Evolutionary conservation across 2,797 vertebrate species (phyloP), one percentile per base, ranked within the genome.

Genomic region (Pseudopleuronectes americanus): DNA sequence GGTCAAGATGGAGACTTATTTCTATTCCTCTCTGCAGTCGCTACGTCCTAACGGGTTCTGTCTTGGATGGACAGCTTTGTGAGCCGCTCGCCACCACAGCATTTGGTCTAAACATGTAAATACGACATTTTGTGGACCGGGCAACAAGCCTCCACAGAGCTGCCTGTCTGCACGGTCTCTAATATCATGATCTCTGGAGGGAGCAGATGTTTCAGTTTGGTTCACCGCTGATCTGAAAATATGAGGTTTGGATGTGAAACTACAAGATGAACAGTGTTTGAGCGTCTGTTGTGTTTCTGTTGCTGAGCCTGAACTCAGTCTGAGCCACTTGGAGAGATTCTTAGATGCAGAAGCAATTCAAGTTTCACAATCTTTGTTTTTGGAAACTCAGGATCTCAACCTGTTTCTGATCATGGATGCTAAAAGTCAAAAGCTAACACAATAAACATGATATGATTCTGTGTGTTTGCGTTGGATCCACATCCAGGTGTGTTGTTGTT

Each of bases 201-300:
- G 64, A 76, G 48, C 84, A 85, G 64, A 83, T 80, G 78, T 57
- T 58, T 36, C 14, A 17, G 38, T 77, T 28, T 60, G 69, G 68
- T 80, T 80, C 53, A 53, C 52, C 36, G 6, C 66, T 69, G 22
- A 56, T 58, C 43, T 52, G 60, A 74, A 74, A 80, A 76, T 76
- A 48, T 81, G 76, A 19, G 76, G 74, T 81, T 87, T 82, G 76
- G 76, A 81, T 49, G 31, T 0, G 14, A 57, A 23, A 45, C 21
- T 48, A 64, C 31, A 43, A 67, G 47, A 14, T 23, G 38, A 71
- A 71, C 9, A 56, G 2, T 10, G 66, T 68, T 49, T 58, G 17
- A 24, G 6, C 54, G 22, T 31, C 6, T 19, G 6, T 4, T 10
- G n/a, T 10, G 48, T 43, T 66, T 71, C 28, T 72, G 41, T 52